Conservation (phyloP, 2,113 vertebrate genomes). For the Haplochromis burtoni region DNA sequence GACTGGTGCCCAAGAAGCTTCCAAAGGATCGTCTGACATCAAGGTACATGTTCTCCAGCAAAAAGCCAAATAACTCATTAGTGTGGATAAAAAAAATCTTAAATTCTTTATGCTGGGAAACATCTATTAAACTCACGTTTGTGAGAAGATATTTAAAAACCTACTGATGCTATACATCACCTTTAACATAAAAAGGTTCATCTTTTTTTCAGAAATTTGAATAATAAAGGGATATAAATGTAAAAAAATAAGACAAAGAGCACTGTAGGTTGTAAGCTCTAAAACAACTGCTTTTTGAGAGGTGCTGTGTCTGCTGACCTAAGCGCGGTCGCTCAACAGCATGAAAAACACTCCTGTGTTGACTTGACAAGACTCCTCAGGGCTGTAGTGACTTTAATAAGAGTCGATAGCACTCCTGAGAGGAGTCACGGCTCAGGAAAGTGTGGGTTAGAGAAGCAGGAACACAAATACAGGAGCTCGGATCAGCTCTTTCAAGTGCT, state of each 20-base stretch:
- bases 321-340: not conserved
- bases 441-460: not conserved
- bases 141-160: not conserved
- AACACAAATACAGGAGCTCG: not conserved
- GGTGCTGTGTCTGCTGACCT: not conserved
- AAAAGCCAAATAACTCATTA: not conserved
- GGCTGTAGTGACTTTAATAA: slow-evolving; percentile 37
- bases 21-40: not conserved
- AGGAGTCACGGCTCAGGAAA: not conserved
- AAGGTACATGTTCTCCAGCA: not conserved
- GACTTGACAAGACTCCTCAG: slow-evolving; percentile 34
- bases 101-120: not conserved
- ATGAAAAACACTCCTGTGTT: slow-evolving; percentile 42
- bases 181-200: not conserved
- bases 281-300: not conserved
- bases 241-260: not conserved
- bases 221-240: not conserved
- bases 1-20: not conserved
- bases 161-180: not conserved
- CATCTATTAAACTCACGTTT: not conserved
- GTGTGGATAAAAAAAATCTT: not conserved
- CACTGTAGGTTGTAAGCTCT: not conserved
- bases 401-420: slow-evolving; percentile 12
- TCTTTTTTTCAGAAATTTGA: not conserved
- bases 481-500: not conserved